Conservation (phyloP, 2,888 invertebrate species). For the Drosophila neutralis region DNA sequence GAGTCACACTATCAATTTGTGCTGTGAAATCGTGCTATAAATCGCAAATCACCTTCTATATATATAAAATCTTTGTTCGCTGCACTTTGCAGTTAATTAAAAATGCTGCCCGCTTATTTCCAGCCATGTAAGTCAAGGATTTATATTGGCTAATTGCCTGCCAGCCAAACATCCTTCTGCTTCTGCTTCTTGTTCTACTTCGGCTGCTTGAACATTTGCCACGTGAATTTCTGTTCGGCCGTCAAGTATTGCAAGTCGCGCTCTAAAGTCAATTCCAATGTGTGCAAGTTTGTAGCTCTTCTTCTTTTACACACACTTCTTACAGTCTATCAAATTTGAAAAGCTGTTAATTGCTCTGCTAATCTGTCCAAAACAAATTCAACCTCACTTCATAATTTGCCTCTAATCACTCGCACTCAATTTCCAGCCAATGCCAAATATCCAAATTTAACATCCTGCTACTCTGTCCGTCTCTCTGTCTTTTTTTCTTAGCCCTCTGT, state of each 20-base stretch:
- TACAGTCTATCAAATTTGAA: conserved; percentile 59
- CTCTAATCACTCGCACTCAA: conserved; percentile 70
- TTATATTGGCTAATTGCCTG: conserved; percentile 55
- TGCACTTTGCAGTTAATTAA: conserved; percentile 63
- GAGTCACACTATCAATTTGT: conserved; percentile 12
- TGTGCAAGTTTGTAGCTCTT: not conserved
- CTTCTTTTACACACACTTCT: conserved; percentile 30
- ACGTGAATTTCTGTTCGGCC: conserved; percentile 45
- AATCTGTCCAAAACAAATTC: not conserved
- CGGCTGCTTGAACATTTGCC: conserved; percentile 27
- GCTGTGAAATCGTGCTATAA: conserved; percentile 40
- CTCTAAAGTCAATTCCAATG: not conserved
- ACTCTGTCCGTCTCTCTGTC: conserved; percentile 18
- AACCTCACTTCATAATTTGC: conserved; percentile 62
- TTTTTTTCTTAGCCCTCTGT: not conserved
- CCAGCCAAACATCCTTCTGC: not conserved
- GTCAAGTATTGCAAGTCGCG: not conserved
- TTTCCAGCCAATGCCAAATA: conserved; percentile 7
- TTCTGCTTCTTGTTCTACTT: not conserved
- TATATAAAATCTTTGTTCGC: conserved; percentile 25
- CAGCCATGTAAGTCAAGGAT: conserved; percentile 38
- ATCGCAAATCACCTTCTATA: conserved; percentile 18
- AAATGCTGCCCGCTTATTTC: conserved; percentile 53
- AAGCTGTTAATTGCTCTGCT: conserved; percentile 56
- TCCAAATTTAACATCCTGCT: conserved; percentile 62